Base-by-base conservation (phyloP, 2,888 invertebrate genomes). In the Hirudinaria manillensis region DNA sequence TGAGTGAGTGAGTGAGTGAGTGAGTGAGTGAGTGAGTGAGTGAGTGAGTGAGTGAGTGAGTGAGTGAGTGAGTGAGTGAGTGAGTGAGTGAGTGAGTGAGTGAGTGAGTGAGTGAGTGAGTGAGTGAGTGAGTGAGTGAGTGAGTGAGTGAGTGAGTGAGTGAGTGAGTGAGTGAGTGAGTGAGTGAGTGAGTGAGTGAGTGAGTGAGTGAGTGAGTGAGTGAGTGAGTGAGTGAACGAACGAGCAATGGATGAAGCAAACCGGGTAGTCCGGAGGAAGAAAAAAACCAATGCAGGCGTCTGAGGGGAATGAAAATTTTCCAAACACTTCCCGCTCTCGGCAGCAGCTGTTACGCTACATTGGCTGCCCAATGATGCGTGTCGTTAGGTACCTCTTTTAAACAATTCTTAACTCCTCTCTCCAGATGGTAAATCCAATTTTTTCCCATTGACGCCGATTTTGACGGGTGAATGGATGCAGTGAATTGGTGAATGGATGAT, bases 121-220 rank as follows among this genome's bases (percentile, higher is more conserved):
- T 53, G 3, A 6, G 36, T 3, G 36, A 10, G 36, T 36, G 36
- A 36, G 36, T 3, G 4, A 6, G 45, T 1, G 45, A 16, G 45
- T 3, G 45, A 45, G 16, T 45, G 13, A 1, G 16, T 45, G 45
- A 29, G 24, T 61, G 3, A 19, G 61, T 61, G 3, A 7, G n/a
- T 61, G 1, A 10, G 1, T 4, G 61, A 61, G 61, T 53, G 53
- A 13, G 61, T 56, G 61, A 56, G 27, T 24, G 27, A 56, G 27
- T 56, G 61, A 56, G 27, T 56, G 61, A 56, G 27, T n/a, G 61
- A n/a, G 27, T 56, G 61, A 56, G 27, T 56, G 61, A 56, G n/a
- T 56, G 61, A 56, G 27, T 56, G 27, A 56, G 61, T 56, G 24
- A 24, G 27, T 24, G 27, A 27, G 27, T 56, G 61, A 56, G 27